phyloP scores from a whole-genome alignment of 1,140 invertebrate species.

The Cataglyphis hispanica region DNA sequence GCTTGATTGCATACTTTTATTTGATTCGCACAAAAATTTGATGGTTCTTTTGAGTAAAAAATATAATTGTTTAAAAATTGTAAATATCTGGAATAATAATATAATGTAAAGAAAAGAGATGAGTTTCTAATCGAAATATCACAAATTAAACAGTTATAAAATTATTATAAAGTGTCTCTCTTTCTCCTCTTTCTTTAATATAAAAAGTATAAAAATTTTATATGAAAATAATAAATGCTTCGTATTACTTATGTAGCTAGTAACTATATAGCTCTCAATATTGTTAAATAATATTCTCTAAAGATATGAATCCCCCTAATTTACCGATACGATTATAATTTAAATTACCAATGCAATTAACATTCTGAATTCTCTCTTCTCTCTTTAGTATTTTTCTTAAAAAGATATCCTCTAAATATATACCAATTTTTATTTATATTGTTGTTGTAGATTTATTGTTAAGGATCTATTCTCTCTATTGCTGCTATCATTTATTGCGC shows the following conservation, averaged over 20 bases:
- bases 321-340: no score
- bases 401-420: no score
- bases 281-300: background rate
- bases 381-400: no score
- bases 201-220: background rate
- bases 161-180: background rate
- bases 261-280: background rate
- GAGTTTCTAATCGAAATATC: background rate
- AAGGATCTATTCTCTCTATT: no score
- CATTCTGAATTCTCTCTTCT: no score
- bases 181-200: background rate
- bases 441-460: no score
- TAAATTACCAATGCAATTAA: background rate
- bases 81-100: slow-evolving; percentile 45
- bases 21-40: background rate
- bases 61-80: slow-evolving; percentile 10
- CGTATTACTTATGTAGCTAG: background rate
- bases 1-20: slow-evolving; percentile 6
- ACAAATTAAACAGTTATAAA: slow-evolving; percentile 2
- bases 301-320: background rate
- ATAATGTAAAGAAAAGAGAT: slow-evolving; percentile 6
- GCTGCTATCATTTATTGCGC: no score
- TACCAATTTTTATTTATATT: no score
- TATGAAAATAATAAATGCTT: slow-evolving; percentile 8
- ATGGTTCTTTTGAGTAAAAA: background rate